phyloP scores from a whole-genome alignment of 2,797 vertebrate species.

The Leptatherina wallacei region DNA sequence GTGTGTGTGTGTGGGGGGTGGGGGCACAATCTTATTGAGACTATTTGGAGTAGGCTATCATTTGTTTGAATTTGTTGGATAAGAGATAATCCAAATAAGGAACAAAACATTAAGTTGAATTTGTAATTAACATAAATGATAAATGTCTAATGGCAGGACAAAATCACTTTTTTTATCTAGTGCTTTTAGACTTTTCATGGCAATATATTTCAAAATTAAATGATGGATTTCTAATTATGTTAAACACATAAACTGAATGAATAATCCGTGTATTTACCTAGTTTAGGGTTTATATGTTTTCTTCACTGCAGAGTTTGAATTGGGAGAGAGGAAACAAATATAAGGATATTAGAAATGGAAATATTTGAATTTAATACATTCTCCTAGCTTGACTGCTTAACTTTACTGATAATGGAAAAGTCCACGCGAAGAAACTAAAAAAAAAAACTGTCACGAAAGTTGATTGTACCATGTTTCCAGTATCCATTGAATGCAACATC shows the following conservation, averaged over 20 bases:
- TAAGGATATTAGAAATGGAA: background rate
- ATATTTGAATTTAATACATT: background rate
- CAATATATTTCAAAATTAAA: background rate
- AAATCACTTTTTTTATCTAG: background rate
- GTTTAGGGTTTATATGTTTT: background rate
- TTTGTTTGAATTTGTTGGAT: background rate
- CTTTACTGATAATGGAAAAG: background rate
- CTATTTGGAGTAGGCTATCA: background rate
- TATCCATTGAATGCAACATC: conserved; percentile 53
- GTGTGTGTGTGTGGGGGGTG: too few species aligned
- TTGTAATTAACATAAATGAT: background rate
- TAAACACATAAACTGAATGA: background rate
- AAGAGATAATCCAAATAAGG: background rate
- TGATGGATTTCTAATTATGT: background rate
- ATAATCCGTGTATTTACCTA: background rate
- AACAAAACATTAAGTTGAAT: background rate
- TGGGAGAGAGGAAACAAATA: background rate
- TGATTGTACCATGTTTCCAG: conserved; percentile 22
- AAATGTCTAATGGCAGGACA: background rate
- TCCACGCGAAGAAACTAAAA: background rate
- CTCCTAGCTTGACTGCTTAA: background rate
- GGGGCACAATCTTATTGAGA: background rate
- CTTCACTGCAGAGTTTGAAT: background rate
- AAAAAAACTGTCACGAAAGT: background rate
- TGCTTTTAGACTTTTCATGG: background rate